A percentile compares a stretch with the other conserved stretches of the same genome.
These are phyloP conservation scores for Aldabrachelys gigantea DNA, from an alignment of 2,113 vertebrate species.

Conservation along the genomic window DNA sequence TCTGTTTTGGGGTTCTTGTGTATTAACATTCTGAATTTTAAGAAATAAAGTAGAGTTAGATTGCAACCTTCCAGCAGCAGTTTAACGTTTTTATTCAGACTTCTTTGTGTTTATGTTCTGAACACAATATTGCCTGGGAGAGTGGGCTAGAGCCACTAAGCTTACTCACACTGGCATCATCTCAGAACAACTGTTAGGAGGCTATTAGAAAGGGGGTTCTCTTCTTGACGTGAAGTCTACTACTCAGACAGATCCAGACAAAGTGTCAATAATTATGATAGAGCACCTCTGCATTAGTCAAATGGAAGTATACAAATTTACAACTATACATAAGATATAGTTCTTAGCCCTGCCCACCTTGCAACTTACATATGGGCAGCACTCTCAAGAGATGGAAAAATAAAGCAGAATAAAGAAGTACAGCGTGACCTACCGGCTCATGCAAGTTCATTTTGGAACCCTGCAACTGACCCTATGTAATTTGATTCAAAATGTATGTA, in stretches of 20 bases:
- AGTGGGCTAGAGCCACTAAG: neutral
- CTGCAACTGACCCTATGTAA: neutral
- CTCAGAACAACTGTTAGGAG: neutral
- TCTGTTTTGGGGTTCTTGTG: no score
- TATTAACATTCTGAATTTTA: no score
- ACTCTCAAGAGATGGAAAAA: neutral
- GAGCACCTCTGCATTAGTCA: no score
- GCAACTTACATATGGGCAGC: neutral
- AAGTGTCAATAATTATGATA: neutral
- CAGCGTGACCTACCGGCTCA: neutral
- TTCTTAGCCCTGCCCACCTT: no score
- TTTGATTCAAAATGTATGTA: neutral
- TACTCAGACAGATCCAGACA: neutral
- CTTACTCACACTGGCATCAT: neutral
- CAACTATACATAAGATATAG: no score
- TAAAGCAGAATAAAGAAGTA: neutral
- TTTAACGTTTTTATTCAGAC: neutral
- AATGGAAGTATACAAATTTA: no score
- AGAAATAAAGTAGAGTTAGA: no score
- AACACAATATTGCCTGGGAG: no score
- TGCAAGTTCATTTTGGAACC: neutral
- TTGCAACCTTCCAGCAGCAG: no score
- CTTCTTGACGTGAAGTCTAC: neutral
- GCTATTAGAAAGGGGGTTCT: neutral
- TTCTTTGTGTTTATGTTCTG: neutral